A percentile compares a stretch with the other conserved stretches of the same genome.
These are phyloP conservation scores for Fulmarus glacialis DNA, from an alignment of 2,113 vertebrate genomes.

Conservation along the genomic window DNA sequence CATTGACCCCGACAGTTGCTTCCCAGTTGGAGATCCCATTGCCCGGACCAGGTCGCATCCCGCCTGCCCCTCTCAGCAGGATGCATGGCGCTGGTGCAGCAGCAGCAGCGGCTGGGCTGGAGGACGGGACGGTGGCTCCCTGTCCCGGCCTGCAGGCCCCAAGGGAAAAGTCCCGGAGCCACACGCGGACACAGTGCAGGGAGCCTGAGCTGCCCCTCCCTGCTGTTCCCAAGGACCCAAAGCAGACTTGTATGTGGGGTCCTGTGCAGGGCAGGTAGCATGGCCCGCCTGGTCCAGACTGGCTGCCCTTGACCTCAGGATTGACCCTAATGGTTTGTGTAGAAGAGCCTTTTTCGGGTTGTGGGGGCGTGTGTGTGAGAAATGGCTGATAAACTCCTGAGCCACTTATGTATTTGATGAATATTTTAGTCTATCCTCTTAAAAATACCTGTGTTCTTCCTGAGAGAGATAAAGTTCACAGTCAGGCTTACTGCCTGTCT, in stretches of 20 bases:
- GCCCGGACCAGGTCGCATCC: rapidly evolving
- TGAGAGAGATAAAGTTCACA: neutral
- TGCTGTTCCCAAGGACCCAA: neutral
- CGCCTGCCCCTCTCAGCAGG: rapidly evolving
- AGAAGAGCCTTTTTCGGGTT: neutral
- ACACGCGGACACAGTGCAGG: rapidly evolving
- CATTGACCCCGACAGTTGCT: neutral
- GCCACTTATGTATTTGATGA: neutral
- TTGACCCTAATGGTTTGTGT: neutral
- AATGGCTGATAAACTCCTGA: neutral
- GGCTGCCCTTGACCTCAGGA: neutral
- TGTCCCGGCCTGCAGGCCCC: neutral
- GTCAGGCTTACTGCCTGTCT: neutral
- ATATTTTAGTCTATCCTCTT: neutral
- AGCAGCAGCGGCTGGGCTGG: neutral
- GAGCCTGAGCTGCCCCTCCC: neutral
- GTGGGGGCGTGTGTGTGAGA: neutral
- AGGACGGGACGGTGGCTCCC: rapidly evolving
- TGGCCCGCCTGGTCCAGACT: neutral
- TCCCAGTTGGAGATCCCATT: neutral
- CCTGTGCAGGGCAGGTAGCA: rapidly evolving
- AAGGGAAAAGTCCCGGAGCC: neutral
- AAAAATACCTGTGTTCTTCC: neutral
- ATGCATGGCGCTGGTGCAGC: neutral
- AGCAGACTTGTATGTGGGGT: neutral